These are phyloP conservation scores for Bubo bubo DNA, from an alignment of 2,113 vertebrate genomes.

Conservation along the genomic window DNA sequence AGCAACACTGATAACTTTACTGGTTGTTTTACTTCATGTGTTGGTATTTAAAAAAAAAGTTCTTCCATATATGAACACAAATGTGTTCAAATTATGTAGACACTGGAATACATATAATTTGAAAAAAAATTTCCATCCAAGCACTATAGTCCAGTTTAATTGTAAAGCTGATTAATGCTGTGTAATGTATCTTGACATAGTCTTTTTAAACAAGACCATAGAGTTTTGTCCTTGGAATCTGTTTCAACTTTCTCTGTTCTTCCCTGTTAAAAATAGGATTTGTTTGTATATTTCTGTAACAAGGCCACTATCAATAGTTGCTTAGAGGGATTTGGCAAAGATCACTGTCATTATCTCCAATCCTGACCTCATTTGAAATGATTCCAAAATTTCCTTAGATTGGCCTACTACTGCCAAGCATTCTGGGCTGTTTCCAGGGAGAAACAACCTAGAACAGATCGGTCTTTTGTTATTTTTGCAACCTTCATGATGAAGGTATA, in stretches of 20 bases:
- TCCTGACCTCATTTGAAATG: slow-evolving; percentile 39
- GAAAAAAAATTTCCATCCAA: not conserved
- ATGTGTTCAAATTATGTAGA: not conserved
- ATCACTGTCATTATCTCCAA: slow-evolving; percentile 12
- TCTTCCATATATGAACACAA: not conserved
- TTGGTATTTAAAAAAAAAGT: not conserved
- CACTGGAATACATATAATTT: not conserved
- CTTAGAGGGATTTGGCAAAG: slow-evolving; percentile 42
- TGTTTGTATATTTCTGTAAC: slow-evolving; percentile 20
- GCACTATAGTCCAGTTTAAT: not conserved
- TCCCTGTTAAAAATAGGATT: slow-evolving; percentile 29
- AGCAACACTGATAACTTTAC: not conserved
- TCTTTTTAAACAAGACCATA: not conserved
- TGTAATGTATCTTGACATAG: not conserved
- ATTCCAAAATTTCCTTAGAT: slow-evolving; percentile 24
- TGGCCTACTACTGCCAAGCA: slow-evolving; percentile 2
- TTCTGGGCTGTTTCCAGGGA: not conserved
- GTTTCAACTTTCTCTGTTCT: slow-evolving; percentile 23
- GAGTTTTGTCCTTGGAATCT: slow-evolving; percentile 9
- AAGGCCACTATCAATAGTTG: slow-evolving; percentile 14
- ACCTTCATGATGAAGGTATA: not conserved
- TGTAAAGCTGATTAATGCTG: not conserved
- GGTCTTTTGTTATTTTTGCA: not conserved
- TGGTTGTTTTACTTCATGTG: not conserved
- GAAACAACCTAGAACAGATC: not conserved